phyloP scores from a whole-genome alignment of 2,797 vertebrate genomes.

The Peromyscus attwateri region DNA sequence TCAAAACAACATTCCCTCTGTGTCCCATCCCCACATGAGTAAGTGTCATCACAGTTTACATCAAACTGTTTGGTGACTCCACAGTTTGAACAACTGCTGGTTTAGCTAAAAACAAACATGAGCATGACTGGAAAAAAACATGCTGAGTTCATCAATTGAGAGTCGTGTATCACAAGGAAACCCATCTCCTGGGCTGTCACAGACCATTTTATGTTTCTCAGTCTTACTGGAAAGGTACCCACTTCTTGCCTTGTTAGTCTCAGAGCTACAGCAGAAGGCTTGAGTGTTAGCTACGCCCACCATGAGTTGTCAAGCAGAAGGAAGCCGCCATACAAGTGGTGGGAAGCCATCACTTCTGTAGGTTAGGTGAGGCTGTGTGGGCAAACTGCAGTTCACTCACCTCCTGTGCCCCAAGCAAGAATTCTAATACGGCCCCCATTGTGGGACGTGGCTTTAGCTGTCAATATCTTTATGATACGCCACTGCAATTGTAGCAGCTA shows the following conservation, averaged over 20 bases:
- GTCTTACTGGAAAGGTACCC: conserved; percentile 2
- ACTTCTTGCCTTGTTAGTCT: conserved; percentile 16
- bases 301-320: conserved; percentile 9
- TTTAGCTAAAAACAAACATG: conserved; percentile 73
- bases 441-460: not conserved
- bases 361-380: not conserved
- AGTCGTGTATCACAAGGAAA: conserved; percentile 33
- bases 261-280: conserved; percentile 18
- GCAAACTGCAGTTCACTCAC: not conserved
- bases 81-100: conserved; percentile 74
- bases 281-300: not conserved
- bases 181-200: not conserved
- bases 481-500: not conserved
- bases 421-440: not conserved
- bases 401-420: not conserved
- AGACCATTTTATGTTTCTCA: not conserved
- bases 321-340: not conserved
- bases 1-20: conserved; percentile 61
- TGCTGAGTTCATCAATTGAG: conserved; percentile 52
- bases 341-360: not conserved
- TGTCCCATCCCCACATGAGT: conserved; percentile 36
- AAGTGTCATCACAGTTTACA: conserved; percentile 69
- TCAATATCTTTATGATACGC: conserved; percentile 24
- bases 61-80: conserved; percentile 62
- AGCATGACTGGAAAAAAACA: not conserved